These are phyloP conservation scores for Beris morrisii DNA, from an alignment of 2,888 invertebrate species.

Conservation along the genomic window DNA sequence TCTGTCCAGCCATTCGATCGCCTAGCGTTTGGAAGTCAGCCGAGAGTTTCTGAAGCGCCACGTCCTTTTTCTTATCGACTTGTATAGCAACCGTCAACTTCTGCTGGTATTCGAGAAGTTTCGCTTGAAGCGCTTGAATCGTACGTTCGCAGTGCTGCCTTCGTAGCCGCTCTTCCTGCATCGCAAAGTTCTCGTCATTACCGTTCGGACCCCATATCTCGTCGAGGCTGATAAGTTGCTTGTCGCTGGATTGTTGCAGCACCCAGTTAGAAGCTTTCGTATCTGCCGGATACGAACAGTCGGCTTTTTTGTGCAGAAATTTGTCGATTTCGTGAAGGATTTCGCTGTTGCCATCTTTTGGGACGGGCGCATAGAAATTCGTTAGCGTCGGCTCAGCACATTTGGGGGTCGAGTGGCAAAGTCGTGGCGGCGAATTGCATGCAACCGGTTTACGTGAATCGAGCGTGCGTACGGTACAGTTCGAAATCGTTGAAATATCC, in stretches of 20 bases:
- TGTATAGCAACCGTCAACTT: constrained; percentile 76
- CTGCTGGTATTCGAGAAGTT: constrained; percentile 75
- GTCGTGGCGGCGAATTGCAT: background rate
- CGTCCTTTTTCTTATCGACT: constrained; percentile 76
- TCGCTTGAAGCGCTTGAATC: constrained; percentile 73
- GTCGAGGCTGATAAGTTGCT: constrained; percentile 48
- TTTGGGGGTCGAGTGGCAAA: constrained; percentile 53
- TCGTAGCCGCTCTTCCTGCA: constrained; percentile 76
- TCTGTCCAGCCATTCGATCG: constrained; percentile 43
- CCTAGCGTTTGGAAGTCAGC: constrained; percentile 46
- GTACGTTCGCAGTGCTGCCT: constrained; percentile 75
- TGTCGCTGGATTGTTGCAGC: background rate
- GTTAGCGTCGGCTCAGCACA: constrained; percentile 22
- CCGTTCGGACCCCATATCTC: constrained; percentile 49
- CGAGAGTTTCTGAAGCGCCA: constrained; percentile 59
- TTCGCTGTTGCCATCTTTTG: constrained; percentile 32
- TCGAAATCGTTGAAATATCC: constrained; percentile 52
- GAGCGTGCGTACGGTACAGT: constrained; percentile 31
- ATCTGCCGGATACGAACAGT: background rate
- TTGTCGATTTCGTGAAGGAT: constrained; percentile 52
- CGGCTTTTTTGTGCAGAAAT: constrained; percentile 45
- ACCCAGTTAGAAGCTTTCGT: constrained; percentile 11
- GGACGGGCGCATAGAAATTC: background rate
- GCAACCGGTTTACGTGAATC: background rate
- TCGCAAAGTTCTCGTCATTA: constrained; percentile 54